Conservation (phyloP, 2,113 vertebrate species). For the Pelodiscus sinensis region DNA sequence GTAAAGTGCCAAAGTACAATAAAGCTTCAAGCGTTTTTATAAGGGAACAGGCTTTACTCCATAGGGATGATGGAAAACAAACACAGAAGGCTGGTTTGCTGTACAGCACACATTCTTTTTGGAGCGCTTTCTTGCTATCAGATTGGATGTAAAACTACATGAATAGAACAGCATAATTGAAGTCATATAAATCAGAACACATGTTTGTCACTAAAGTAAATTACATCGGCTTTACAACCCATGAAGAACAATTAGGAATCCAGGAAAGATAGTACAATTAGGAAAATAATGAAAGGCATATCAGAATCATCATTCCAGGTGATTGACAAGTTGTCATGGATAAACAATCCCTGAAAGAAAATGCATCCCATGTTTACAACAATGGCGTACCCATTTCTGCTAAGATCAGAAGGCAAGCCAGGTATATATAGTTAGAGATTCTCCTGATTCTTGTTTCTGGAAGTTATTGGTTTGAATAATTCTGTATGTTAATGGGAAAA, state of each 20-base stretch:
- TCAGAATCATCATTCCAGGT: slow-evolving; percentile 22
- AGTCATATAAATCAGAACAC: slow-evolving; percentile 36
- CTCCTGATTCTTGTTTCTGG: slow-evolving; percentile 18
- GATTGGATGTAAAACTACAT: slow-evolving; percentile 33
- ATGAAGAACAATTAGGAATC: slow-evolving; percentile 65
- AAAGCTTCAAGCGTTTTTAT: background rate
- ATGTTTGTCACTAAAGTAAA: slow-evolving; percentile 38
- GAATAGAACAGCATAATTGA: background rate
- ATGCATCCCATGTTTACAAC: slow-evolving; percentile 4
- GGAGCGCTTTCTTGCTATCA: slow-evolving; percentile 7
- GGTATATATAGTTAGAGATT: background rate
- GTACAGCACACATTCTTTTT: background rate
- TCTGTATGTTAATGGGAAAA: slow-evolving; percentile 26
- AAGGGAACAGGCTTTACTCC: background rate
- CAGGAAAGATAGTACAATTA: slow-evolving; percentile 33
- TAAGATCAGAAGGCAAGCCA: background rate
- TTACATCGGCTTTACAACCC: slow-evolving; percentile 55
- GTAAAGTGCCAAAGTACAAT: background rate
- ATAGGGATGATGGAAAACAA: background rate
- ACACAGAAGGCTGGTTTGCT: background rate
- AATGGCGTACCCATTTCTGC: background rate
- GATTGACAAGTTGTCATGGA: slow-evolving; percentile 11
- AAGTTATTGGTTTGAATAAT: slow-evolving; percentile 21
- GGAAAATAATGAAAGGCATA: slow-evolving; percentile 29
- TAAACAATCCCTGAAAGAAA: slow-evolving; percentile 2